Base-by-base conservation (phyloP, 1,140 invertebrate species). In the Wasmannia auropunctata region DNA sequence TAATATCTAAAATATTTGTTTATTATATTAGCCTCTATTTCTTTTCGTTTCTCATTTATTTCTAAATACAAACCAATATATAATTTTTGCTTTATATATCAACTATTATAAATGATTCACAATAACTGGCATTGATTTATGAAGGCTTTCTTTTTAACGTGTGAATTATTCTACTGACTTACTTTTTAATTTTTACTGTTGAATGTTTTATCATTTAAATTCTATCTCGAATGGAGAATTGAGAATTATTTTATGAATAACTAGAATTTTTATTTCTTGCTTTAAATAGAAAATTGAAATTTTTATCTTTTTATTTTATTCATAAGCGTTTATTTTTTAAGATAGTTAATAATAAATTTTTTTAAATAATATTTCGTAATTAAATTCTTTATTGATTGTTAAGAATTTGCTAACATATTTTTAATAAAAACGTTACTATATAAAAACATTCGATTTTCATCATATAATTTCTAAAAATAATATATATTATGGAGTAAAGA, bases 401-500 rank as follows among this genome's bases (percentile, higher is more conserved):
- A 8, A n/a, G n/a, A 43, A 43, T 69, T 43, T 69, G 4, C 10
- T n/a, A 40, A n/a, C 10, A 1, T 51, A 19, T 51, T n/a, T 4
- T 6, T 67, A 25, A 69, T 69, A 54, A 49, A 70, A 25, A 22
- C n/a, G 19, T 67, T 70, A 49, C 2, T 14, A 11, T 1, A 49
- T 31, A 25, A 2, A n/a, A 62, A 62, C 19, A 51, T 72, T 49
- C 0, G 14, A 14, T 37, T n/a, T 31, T 5, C 31, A 70, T 31
- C 16, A 46, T 49, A n/a, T 72, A 51, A 51, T 51, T 70, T 49
- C 31, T 49, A 31, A 72, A 72, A 74, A 43, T 16, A 43, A 43
- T 25, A 40, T 46, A 25, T 46, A 5, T 19, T 62, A 7, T 19
- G 16, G 7, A 28, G 7, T 25, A 28, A 16, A 3, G 6, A 14